Percentiles rank a stretch among this genome's conserved stretches.
phyloP scores from a whole-genome alignment of 2,888 invertebrate species.

The Cheilosia soror region DNA sequence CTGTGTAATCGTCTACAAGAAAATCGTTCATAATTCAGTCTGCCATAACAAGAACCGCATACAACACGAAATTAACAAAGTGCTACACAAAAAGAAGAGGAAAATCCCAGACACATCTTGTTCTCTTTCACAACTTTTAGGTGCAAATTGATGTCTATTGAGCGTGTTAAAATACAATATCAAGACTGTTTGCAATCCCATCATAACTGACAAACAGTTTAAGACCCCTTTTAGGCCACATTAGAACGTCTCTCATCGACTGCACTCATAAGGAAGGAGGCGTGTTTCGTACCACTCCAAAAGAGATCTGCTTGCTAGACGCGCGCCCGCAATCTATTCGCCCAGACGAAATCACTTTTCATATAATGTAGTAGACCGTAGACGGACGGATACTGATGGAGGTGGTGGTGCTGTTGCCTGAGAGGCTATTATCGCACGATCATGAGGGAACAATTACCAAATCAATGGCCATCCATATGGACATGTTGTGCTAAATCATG shows the following conservation, averaged over 20 bases:
- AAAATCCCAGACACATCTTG: conserved; percentile 52
- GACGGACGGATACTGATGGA: conserved; percentile 38
- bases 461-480: conserved; percentile 71
- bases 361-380: not conserved
- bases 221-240: conserved; percentile 75
- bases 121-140: conserved; percentile 61
- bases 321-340: conserved; percentile 55
- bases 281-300: conserved; percentile 59
- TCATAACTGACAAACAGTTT: conserved; percentile 75
- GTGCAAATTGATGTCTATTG: conserved; percentile 76
- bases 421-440: conserved; percentile 64
- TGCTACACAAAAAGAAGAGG: conserved; percentile 37
- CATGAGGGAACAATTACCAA: conserved; percentile 73
- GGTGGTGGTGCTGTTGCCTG: conserved; percentile 30
- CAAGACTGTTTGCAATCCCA: conserved; percentile 76
- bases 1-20: conserved; percentile 22
- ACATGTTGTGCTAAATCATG: conserved; percentile 71
- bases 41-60: conserved; percentile 21
- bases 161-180: conserved; percentile 75
- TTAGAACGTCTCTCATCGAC: conserved; percentile 77
- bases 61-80: conserved; percentile 32
- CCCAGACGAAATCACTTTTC: conserved; percentile 38
- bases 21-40: conserved; percentile 34
- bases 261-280: conserved; percentile 69
- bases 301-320: conserved; percentile 46